These are phyloP conservation scores for Eriosoma lanigerum DNA, from an alignment of 1,140 invertebrate species.

Conservation along the genomic window DNA sequence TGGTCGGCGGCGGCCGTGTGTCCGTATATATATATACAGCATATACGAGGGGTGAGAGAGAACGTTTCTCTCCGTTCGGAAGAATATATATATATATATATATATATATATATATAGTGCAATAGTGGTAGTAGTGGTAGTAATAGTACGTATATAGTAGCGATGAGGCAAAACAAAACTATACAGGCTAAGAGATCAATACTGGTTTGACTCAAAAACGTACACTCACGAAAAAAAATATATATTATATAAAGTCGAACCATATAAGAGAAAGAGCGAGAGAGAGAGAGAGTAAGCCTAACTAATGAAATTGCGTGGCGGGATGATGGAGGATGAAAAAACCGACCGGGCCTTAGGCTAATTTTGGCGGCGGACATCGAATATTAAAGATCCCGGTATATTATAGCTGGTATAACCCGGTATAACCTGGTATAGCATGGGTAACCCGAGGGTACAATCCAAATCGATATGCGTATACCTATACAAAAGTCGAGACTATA, in stretches of 20 bases:
- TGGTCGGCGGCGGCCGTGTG: slow-evolving; percentile 29
- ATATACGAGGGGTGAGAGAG: background rate
- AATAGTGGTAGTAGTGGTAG: background rate
- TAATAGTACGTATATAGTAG: background rate
- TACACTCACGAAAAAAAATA: slow-evolving; percentile 2
- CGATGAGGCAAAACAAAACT: slow-evolving; percentile 9
- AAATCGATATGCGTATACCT: too few relatives aligned
- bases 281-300: background rate
- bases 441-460: slow-evolving; percentile 35
- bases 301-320: slow-evolving; percentile 30
- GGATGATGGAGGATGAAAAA: background rate
- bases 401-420: too few relatives aligned
- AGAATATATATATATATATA: slow-evolving; percentile 1
- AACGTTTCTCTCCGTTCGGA: slow-evolving; percentile 27
- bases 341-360: slow-evolving; percentile 38
- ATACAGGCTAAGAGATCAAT: slow-evolving; percentile 47
- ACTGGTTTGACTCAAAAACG: slow-evolving; percentile 44
- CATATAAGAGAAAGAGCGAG: background rate
- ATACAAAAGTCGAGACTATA: too few relatives aligned
- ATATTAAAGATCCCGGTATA: slow-evolving; percentile 10
- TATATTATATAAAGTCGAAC: background rate
- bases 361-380: slow-evolving; percentile 26
- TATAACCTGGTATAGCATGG: too few relatives aligned
- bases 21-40: too few relatives aligned
- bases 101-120: background rate